Percentiles rank a stretch among this genome's conserved stretches.
phyloP scores from a whole-genome alignment of 1,140 invertebrate species.

The Drosophila murphyi region DNA sequence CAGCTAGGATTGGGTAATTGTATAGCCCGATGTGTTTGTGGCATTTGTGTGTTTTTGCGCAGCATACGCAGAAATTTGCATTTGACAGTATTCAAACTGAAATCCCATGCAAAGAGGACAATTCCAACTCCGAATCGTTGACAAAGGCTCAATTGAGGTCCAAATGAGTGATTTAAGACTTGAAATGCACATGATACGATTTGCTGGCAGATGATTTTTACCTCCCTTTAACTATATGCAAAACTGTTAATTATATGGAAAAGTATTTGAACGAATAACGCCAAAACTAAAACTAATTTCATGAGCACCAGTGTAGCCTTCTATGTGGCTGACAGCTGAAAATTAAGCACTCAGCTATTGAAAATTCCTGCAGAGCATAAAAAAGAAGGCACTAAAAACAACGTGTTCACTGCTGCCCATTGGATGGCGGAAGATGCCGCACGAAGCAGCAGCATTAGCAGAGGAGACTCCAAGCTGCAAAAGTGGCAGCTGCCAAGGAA shows the following conservation, averaged over 20 bases:
- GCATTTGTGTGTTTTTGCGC: neutral
- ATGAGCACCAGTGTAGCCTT: neutral
- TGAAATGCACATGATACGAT: neutral
- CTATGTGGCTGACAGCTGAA: slow-evolving; percentile 27
- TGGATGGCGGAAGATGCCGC: slow-evolving; percentile 10
- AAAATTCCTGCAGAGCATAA: slow-evolving; percentile 9
- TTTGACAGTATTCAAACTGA: slow-evolving; percentile 55
- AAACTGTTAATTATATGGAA: too few relatives aligned
- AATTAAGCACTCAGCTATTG: slow-evolving; percentile 42
- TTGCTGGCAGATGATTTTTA: neutral
- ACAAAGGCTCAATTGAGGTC: too few relatives aligned
- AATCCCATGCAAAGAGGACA: neutral
- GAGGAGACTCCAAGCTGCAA: neutral
- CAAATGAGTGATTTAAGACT: too few relatives aligned
- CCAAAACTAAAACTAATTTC: neutral
- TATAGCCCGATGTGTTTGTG: slow-evolving; percentile 54
- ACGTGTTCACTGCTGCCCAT: slow-evolving; percentile 5
- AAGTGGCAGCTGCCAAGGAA: slow-evolving; percentile 50
- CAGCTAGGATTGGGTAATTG: slow-evolving; percentile 73
- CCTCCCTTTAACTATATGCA: too few relatives aligned
- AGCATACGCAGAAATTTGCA: slow-evolving; percentile 30
- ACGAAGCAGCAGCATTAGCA: neutral
- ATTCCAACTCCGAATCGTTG: too few relatives aligned
- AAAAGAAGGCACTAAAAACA: slow-evolving; percentile 18
- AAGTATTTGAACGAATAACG: too few relatives aligned